phyloP scores from a whole-genome alignment of 2,113 vertebrate genomes.

The Theristicus caerulescens region DNA sequence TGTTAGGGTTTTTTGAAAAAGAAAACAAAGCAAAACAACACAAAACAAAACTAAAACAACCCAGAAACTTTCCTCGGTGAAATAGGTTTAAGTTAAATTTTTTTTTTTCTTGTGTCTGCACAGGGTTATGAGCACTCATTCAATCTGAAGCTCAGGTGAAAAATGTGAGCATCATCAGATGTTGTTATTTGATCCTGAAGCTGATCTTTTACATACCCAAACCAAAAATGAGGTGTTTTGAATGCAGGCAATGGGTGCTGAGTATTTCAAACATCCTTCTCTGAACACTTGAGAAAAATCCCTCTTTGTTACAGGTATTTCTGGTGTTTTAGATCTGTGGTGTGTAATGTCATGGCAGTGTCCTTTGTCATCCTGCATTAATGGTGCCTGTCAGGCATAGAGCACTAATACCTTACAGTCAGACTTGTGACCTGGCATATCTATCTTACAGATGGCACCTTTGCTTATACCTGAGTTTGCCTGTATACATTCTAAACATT shows the following conservation, averaged over 20 bases:
- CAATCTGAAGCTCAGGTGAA: background rate
- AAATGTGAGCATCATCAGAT: background rate
- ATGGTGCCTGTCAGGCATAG: background rate
- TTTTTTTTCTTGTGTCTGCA: background rate
- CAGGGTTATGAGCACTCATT: background rate
- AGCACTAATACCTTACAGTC: background rate
- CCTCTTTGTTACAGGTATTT: background rate
- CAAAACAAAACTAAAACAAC: background rate
- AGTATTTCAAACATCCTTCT: background rate
- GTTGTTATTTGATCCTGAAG: background rate
- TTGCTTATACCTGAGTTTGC: background rate
- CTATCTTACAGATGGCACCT: background rate
- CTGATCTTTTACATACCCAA: background rate
- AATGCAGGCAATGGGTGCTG: background rate
- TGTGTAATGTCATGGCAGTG: background rate
- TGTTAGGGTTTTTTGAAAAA: rapidly evolving
- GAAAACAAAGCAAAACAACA: background rate
- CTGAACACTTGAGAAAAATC: background rate
- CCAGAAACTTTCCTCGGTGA: background rate
- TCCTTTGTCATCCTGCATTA: background rate
- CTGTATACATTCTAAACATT: background rate
- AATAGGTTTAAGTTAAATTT: background rate
- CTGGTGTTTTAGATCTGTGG: background rate
- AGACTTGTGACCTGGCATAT: background rate
- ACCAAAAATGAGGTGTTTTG: background rate